A percentile compares a stretch with the other conserved stretches of the same genome.
Evolutionary conservation across 2,888 invertebrate genomes (phyloP).

Genomic region (Druceiella hillmani): DNA sequence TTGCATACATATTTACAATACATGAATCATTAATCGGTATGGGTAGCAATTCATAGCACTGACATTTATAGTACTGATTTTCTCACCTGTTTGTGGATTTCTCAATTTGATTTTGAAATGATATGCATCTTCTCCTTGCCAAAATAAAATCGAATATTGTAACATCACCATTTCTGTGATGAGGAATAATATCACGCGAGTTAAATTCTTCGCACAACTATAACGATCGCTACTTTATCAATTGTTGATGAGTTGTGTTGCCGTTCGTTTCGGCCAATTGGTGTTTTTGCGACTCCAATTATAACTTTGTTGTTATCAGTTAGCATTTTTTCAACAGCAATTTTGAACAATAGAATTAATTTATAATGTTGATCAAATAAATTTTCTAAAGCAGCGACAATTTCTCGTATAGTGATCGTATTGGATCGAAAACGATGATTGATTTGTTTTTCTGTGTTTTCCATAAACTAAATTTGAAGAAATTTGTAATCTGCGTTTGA

Average conservation of each 20-base stretch:
- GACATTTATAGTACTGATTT: too few species aligned
- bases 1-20: too few species aligned
- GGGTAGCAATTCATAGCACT: too few species aligned
- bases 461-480: constrained; percentile 23
- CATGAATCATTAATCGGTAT: too few species aligned
- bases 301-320: constrained; percentile 20
- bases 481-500: constrained; percentile 17
- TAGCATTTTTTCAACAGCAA: constrained; percentile 18
- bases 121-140: constrained; percentile 16
- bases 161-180: constrained; percentile 11
- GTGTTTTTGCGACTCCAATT: constrained; percentile 22
- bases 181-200: constrained; percentile 14
- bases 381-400: constrained; percentile 20
- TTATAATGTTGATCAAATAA: too few species aligned
- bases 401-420: constrained; percentile 20
- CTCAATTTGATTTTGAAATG: constrained; percentile 8
- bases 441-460: constrained; percentile 19
- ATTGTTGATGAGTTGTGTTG: constrained; percentile 18
- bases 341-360: constrained; percentile 15
- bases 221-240: constrained; percentile 22
- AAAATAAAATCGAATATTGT: too few species aligned
- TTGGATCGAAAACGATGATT: constrained; percentile 19
- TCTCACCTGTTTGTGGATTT: neutral
- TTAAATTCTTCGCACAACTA: constrained; percentile 22
- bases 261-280: constrained; percentile 8